Evolutionary conservation across 2,888 invertebrate genomes (phyloP).

Genomic region (Gerris lacustris): DNA sequence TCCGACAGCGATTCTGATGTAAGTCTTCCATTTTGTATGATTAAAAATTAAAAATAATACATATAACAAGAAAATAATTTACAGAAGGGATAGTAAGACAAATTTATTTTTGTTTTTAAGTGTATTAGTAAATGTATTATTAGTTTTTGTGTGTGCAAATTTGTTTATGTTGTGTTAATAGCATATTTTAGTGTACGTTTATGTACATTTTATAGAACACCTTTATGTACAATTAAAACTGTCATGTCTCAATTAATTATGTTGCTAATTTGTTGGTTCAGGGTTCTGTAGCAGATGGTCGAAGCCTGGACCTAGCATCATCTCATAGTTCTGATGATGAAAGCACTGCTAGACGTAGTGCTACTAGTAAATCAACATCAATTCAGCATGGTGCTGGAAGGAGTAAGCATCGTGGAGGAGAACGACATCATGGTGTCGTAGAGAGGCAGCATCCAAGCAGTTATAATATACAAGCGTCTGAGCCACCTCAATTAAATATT

Average conservation of each 20-base stretch:
- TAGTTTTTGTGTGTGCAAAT: too few relatives aligned
- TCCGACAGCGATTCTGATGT: conserved; percentile 36
- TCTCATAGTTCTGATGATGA: conserved; percentile 84
- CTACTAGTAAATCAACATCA: conserved; percentile 15
- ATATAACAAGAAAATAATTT: too few relatives aligned
- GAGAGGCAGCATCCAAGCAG: conserved; percentile 30
- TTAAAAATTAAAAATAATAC: too few relatives aligned
- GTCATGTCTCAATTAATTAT: background rate
- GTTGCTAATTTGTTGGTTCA: background rate
- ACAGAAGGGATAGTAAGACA: too few relatives aligned
- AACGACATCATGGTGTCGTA: background rate
- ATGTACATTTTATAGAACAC: too few relatives aligned
- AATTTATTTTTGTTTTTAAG: too few relatives aligned
- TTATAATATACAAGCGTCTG: conserved; percentile 37
- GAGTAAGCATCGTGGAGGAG: conserved; percentile 10
- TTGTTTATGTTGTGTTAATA: too few relatives aligned
- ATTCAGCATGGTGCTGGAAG: background rate
- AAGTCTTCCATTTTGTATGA: conserved; percentile 25
- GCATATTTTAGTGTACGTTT: too few relatives aligned
- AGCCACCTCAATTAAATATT: conserved; percentile 48
- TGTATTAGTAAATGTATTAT: too few relatives aligned
- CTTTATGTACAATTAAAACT: too few relatives aligned
- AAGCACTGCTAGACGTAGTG: conserved; percentile 22
- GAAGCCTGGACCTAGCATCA: conserved; percentile 80
- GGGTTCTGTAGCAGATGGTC: conserved; percentile 38